Evolutionary conservation across 2,797 vertebrate species (phyloP), one percentile per base, ranked within the genome.

Genomic region (Oryzias dopingdopingensis): DNA sequence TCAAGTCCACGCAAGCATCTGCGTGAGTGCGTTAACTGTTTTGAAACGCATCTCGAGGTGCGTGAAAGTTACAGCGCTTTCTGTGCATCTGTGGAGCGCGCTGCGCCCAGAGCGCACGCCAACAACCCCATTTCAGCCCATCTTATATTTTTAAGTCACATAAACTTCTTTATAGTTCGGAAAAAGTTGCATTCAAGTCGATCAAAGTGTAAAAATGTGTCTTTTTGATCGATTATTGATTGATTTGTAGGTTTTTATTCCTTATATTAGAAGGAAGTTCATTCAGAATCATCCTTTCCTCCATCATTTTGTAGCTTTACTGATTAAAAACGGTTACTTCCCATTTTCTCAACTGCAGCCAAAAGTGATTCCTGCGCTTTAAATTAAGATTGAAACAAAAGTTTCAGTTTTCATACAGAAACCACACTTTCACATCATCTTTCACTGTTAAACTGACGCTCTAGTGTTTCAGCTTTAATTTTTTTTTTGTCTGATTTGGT

Each of bases 371-470:
- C 49, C 42, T 65, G 57, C 61, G 42, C 26, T 29, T 58, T 17
- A 23, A 59, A 58, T 62, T 73, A 53, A 64, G 59, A 62, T 71
- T 57, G 20, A 61, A 74, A 60, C 42, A 6, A 13, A 50, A 63
- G 52, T 79, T 80, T 72, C 72, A 49, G 77, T 75, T 76, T 54
- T 54, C 29, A 37, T 5, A n/a, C 32, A 54, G 18, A 72, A 65
- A 56, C 59, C 64, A 59, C 59, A 40, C 56, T 77, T 70, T 80
- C 83, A 84, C 80, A 83, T 85, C 82, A 72, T 37, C 56, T 81
- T 84, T 83, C 59, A 29, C 4, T 7, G 14, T 58, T 56, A 37
- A 54, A 49, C 44, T 42, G 14, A 14, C 0, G 49, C 52, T 72
- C 20, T 2, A 5, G n/a, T 23, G 42, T 22, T 6, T 0, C 1